These are phyloP conservation scores for Tylochromis polylepis DNA, from an alignment of 2,113 vertebrate species.

Conservation along the genomic window DNA sequence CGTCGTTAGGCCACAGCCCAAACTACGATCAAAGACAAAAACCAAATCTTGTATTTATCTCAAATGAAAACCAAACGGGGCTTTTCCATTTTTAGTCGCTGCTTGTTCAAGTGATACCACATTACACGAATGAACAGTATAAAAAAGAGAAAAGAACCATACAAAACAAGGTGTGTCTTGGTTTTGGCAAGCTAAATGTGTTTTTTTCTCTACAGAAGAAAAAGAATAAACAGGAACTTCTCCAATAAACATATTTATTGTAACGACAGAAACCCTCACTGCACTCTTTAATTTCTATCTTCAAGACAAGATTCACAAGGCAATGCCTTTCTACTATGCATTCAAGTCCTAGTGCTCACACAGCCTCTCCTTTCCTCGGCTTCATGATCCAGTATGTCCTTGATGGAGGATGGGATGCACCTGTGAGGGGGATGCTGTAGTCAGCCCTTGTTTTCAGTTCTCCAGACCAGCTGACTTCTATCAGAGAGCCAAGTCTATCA, in stretches of 20 bases:
- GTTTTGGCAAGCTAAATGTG: conserved; percentile 16
- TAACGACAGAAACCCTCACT: no score
- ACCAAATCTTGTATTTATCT: conserved; percentile 24
- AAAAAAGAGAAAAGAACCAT: neutral
- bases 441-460: conserved; percentile 7
- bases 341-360: neutral
- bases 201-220: neutral
- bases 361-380: neutral
- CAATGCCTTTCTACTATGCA: neutral
- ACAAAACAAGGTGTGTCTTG: conserved; percentile 53
- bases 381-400: conserved; percentile 1
- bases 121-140: conserved; percentile 50
- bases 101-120: conserved; percentile 54
- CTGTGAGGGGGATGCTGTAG: conserved; percentile 49
- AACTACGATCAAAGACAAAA: conserved; percentile 48
- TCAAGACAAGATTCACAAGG: neutral
- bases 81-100: conserved; percentile 56
- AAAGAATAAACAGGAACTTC: conserved; percentile 45
- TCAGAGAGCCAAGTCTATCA: conserved; percentile 41
- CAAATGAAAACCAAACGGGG: conserved; percentile 58
- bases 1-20: conserved; percentile 43
- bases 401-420: conserved; percentile 43
- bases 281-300: no score
- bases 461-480: conserved; percentile 43
- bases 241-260: neutral